phyloP scores from a whole-genome alignment of 35 echinoderm and acorn worm species.

The Acanthaster planci region DNA sequence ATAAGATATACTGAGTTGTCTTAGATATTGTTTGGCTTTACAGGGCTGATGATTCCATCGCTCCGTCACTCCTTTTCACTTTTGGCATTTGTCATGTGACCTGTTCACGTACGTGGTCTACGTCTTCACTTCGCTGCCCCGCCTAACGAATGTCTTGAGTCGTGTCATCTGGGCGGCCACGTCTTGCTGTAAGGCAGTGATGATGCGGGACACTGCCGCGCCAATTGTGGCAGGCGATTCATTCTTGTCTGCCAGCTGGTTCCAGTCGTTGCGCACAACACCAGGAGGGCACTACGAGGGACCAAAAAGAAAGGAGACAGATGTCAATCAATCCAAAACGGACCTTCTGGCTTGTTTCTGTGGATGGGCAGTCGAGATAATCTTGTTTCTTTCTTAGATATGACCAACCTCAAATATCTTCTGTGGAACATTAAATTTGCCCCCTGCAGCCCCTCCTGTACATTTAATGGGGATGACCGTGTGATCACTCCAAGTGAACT shows the following conservation, averaged over 20 bases:
- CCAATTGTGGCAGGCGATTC: slow-evolving; percentile 41
- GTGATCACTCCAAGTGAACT: slow-evolving; percentile 99
- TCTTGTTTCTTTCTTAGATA: not conserved
- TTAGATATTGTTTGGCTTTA: too few species aligned
- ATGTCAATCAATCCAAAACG: too few species aligned
- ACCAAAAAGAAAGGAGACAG: too few species aligned
- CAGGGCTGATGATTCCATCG: too few species aligned
- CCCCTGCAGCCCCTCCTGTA: slow-evolving; percentile 89
- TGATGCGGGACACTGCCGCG: slow-evolving; percentile 64
- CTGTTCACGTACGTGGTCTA: not conserved
- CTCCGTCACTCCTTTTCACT: too few species aligned
- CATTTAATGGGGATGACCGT: slow-evolving; percentile 90
- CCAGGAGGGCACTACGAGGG: slow-evolving; percentile 58
- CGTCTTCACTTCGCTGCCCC: slow-evolving; percentile 12
- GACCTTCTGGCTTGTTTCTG: not conserved
- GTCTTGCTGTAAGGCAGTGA: slow-evolving; percentile 56
- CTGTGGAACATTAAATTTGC: slow-evolving; percentile 96
- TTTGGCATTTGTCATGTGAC: too few species aligned
- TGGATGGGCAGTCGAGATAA: not conserved
- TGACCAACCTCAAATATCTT: slow-evolving; percentile 96
- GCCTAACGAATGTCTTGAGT: slow-evolving; percentile 38
- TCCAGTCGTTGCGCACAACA: slow-evolving; percentile 60
- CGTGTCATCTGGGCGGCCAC: slow-evolving; percentile 49
- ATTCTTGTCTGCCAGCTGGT: slow-evolving; percentile 55
- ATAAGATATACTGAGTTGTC: too few species aligned